Evolutionary conservation across 2,888 invertebrate species (phyloP).

Genomic region (Eupithecia pulchellata): DNA sequence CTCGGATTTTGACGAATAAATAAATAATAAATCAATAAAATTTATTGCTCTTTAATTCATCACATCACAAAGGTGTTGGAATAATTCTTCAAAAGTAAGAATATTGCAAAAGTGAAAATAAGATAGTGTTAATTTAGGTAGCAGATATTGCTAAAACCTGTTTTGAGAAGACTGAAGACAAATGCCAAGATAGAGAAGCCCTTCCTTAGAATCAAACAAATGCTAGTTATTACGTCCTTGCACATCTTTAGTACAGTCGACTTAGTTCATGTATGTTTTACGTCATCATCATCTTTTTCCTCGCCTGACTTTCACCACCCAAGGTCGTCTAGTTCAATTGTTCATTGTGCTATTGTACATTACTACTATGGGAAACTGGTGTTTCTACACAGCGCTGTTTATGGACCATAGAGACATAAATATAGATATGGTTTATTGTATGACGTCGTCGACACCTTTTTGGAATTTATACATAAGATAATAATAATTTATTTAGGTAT

Average conservation of each 20-base stretch:
- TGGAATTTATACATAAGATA: background rate
- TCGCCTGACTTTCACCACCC: slow-evolving; percentile 53
- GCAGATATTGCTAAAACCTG: too few relatives aligned
- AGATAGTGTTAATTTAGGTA: too few relatives aligned
- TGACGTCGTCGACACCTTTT: background rate
- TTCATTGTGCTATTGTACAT: slow-evolving; percentile 52
- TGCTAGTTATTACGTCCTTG: background rate
- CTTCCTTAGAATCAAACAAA: background rate
- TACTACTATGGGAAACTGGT: slow-evolving; percentile 30
- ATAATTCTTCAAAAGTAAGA: too few relatives aligned
- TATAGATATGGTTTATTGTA: background rate
- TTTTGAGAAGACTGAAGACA: too few relatives aligned
- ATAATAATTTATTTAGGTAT: slow-evolving; percentile 7
- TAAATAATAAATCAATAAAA: too few relatives aligned
- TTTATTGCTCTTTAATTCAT: too few relatives aligned
- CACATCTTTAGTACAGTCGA: background rate
- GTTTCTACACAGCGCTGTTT: slow-evolving; percentile 14
- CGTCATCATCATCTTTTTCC: slow-evolving; percentile 39
- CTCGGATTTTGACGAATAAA: too few relatives aligned
- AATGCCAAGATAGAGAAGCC: too few relatives aligned
- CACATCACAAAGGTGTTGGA: too few relatives aligned
- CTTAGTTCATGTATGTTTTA: slow-evolving; percentile 3
- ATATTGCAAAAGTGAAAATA: too few relatives aligned
- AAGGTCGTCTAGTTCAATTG: slow-evolving; percentile 54
- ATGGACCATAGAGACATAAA: slow-evolving; percentile 5